phyloP scores from a whole-genome alignment of 2,797 vertebrate genomes.

The Scleropages formosus region DNA sequence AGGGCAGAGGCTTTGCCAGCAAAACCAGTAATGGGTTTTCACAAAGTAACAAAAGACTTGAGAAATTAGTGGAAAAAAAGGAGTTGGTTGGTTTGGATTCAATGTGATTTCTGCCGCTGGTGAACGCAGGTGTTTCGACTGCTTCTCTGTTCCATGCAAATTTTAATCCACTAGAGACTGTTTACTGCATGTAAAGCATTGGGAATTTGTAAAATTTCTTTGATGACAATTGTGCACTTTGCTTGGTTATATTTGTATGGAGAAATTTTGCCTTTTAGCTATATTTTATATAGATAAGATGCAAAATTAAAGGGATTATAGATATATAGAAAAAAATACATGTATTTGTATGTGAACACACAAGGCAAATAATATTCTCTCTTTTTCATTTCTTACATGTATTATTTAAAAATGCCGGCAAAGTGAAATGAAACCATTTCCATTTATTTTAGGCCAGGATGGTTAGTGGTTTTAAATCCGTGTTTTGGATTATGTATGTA shows the following conservation, averaged over 20 bases:
- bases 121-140: constrained; percentile 23
- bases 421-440: no score
- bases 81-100: constrained; percentile 30
- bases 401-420: no score
- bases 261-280: no score
- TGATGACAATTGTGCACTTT: background rate
- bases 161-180: constrained; percentile 13
- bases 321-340: background rate
- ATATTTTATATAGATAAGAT: no score
- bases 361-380: no score
- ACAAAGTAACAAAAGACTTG: constrained; percentile 40
- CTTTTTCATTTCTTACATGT: no score
- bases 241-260: background rate
- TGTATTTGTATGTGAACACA: no score
- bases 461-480: no score
- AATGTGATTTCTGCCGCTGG: constrained; percentile 40
- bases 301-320: background rate
- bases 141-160: background rate
- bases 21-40: constrained; percentile 41
- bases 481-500: no score
- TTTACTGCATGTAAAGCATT: constrained; percentile 8
- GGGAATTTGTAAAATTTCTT: background rate
- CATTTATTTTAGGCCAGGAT: no score
- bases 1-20: constrained; percentile 29
- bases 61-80: constrained; percentile 4